Base-by-base conservation (phyloP, 2,797 vertebrate species). In the Caiman crocodilus region DNA sequence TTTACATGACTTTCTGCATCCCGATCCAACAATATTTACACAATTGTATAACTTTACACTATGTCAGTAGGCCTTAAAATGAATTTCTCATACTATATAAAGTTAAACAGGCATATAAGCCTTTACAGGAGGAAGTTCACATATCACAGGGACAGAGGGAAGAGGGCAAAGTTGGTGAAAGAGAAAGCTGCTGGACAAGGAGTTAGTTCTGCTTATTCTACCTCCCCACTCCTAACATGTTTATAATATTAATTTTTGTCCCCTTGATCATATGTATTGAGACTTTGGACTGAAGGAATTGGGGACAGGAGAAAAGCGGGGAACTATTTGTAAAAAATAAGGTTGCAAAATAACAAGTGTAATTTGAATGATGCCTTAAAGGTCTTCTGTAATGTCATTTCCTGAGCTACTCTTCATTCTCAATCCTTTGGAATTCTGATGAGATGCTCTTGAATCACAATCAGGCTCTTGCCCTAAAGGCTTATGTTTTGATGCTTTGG, bases 381-480 rank as follows among this genome's bases (percentile, higher is more conserved):
- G 64, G 86, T 69, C 18, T 80, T 85, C 79, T 56, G 75, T 65
- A 23, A 32, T 69, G 82, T 93, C 17, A 82, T 86, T 85, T 18
- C 7, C 67, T 82, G 32, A 79, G 35, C 61, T 85, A 82, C 1
- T 64, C 55, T 64, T 93, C 90, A 32, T 77, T 89, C 42, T 84
- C 74, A 61, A 17, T 84, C 73, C 92, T 28, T n/a, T 85, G 17
- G 67, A 63, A 26, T 90, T 94, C 58, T 73, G n/a, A 58, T 82
- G 18, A 82, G 75, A 84, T 77, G 83, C 13, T 85, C 88, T 95
- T 69, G 87, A 85, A 84, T 93, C 93, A 30, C 63, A 87, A 85
- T 75, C 28, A 88, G 15, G 58, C 0, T 1, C 14, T 85, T 93
- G 63, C 35, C 58, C 55, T 88, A 84, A 88, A 79, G 84, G 13